Evolutionary conservation across 2,888 invertebrate genomes (phyloP).

Genomic region (Monopis laevigella): DNA sequence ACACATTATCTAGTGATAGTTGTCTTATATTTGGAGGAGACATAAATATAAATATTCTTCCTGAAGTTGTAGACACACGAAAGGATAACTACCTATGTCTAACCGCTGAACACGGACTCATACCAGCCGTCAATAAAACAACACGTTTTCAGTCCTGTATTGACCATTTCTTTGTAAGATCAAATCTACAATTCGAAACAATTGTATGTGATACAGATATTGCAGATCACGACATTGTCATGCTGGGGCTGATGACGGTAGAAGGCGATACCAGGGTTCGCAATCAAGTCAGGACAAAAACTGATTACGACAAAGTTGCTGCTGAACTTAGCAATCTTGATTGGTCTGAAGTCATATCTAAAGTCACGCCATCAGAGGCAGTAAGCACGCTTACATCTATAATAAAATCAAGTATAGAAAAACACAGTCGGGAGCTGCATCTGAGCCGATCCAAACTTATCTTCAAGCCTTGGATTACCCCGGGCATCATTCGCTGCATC

Average conservation of each 20-base stretch:
- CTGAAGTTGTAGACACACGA: not conserved
- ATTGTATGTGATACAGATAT: not conserved
- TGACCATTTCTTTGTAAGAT: not conserved
- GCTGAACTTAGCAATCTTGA: too few relatives aligned
- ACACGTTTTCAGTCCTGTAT: not conserved
- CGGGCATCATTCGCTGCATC: too few relatives aligned
- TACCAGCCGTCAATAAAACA: not conserved
- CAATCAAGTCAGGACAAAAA: not conserved
- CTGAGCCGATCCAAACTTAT: too few relatives aligned
- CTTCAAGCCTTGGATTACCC: too few relatives aligned
- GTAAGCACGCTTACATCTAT: too few relatives aligned
- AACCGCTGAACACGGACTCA: not conserved
- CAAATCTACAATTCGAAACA: not conserved
- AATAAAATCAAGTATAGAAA: too few relatives aligned
- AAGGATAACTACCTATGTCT: not conserved
- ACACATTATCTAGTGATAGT: not conserved
- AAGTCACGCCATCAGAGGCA: too few relatives aligned
- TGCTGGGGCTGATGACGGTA: not conserved
- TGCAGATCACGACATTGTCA: not conserved
- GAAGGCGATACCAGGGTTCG: not conserved
- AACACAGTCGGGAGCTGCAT: too few relatives aligned
- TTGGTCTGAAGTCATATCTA: too few relatives aligned
- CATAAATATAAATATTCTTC: slow-evolving; percentile 4
- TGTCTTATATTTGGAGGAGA: not conserved
- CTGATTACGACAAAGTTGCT: not conserved